phyloP scores from a whole-genome alignment of 2,113 vertebrate species.

The Trogon surrucura region DNA sequence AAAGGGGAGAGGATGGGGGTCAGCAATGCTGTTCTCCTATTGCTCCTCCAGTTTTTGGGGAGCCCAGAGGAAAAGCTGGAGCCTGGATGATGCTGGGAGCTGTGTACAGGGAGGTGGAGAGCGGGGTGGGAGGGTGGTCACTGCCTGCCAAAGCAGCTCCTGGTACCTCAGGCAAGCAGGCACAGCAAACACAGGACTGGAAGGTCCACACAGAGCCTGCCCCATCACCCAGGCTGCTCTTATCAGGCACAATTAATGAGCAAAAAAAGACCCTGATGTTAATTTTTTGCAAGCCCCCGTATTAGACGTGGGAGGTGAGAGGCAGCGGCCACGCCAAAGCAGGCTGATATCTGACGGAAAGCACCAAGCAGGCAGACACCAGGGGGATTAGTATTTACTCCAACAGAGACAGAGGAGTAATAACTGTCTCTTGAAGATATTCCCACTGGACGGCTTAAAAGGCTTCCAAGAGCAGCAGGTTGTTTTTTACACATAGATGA shows the following conservation, averaged over 20 bases:
- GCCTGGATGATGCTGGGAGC: background rate
- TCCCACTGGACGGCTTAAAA: slow-evolving; percentile 53
- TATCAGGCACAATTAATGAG: background rate
- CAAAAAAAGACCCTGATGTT: background rate
- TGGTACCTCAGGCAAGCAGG: background rate
- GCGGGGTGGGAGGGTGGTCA: accelerated
- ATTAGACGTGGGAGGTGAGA: background rate
- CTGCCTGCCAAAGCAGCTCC: background rate
- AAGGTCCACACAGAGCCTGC: background rate
- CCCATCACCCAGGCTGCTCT: background rate
- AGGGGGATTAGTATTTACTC: background rate
- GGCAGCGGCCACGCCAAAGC: background rate
- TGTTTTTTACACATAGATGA: slow-evolving; percentile 41
- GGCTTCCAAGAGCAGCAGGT: slow-evolving; percentile 11
- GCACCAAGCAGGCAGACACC: background rate
- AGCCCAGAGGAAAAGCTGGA: background rate
- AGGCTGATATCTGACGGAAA: background rate
- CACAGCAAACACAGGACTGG: background rate
- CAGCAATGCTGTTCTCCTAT: background rate
- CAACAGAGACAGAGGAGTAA: background rate
- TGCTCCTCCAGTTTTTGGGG: background rate
- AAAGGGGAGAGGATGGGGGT: background rate
- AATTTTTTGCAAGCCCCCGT: background rate
- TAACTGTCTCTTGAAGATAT: slow-evolving; percentile 16
- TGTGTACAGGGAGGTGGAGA: background rate